phyloP scores from a whole-genome alignment of 92 coral and sea anemone genomes.

The Epizoanthus scotinus region DNA sequence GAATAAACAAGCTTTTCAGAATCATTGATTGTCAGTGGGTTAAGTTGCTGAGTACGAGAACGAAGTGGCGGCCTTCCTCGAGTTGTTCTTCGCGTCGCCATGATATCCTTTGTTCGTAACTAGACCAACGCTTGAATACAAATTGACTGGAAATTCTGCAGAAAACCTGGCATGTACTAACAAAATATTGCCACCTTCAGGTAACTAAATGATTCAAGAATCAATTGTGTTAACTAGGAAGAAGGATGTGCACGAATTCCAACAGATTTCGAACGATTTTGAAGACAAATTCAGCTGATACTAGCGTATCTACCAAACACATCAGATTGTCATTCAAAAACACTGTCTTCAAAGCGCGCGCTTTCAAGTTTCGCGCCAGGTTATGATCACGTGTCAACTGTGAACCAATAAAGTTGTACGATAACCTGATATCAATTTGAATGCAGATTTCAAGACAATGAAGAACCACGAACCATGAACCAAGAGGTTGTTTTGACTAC shows the following conservation, averaged over 20 bases:
- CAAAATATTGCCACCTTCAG: background rate
- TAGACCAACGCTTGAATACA: background rate
- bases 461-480: background rate
- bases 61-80: constrained; percentile 81
- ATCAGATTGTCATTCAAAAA: constrained; percentile 37
- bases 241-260: constrained; percentile 24
- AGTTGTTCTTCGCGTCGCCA: constrained; percentile 73
- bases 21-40: constrained; percentile 42
- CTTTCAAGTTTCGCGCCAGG: constrained; percentile 99
- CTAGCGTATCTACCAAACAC: background rate
- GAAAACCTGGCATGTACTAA: background rate
- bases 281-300: constrained; percentile 20
- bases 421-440: background rate
- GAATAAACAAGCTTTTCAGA: constrained; percentile 25
- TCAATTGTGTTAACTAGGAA: background rate
- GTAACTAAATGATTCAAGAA: constrained; percentile 5
- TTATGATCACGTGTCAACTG: constrained; percentile 73
- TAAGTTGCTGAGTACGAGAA: constrained; percentile 68
- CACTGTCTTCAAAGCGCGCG: constrained; percentile 85
- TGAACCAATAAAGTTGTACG: constrained; percentile 14
- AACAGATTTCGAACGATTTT: constrained; percentile 30
- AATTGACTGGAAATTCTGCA: constrained; percentile 1
- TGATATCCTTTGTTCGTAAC: constrained; percentile 39
- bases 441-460: background rate
- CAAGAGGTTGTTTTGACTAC: background rate